These are phyloP conservation scores for Nasonia longicornis DNA, from an alignment of 1,140 invertebrate genomes.

Conservation along the genomic window DNA sequence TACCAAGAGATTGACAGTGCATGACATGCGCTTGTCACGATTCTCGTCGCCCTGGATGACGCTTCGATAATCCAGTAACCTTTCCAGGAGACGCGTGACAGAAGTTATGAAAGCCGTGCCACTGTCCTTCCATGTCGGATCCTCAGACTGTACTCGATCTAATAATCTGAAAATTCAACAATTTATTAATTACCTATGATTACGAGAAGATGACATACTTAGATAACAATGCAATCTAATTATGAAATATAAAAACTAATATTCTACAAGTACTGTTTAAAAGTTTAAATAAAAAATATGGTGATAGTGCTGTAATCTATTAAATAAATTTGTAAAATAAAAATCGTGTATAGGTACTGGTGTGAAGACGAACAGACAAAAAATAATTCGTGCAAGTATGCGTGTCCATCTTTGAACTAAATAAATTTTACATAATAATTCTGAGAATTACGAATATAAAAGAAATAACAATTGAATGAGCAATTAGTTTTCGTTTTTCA, in stretches of 20 bases:
- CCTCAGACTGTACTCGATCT: constrained; percentile 86
- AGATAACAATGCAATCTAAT: neutral
- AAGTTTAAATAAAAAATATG: neutral
- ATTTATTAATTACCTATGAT: neutral
- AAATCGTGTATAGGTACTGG: neutral
- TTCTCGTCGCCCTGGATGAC: constrained; percentile 94
- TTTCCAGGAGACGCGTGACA: constrained; percentile 88
- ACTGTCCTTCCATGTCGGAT: constrained; percentile 90
- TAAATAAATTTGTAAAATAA: neutral
- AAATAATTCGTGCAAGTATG: neutral
- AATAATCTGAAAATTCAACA: constrained; percentile 75
- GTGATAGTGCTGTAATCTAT: neutral
- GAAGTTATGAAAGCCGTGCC: constrained; percentile 92
- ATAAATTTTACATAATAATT: neutral
- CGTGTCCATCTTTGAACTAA: neutral
- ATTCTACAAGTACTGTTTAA: neutral
- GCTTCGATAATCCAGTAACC: constrained; percentile 91
- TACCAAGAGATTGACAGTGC: constrained; percentile 94
- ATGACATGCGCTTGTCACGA: constrained; percentile 94
- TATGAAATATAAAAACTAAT: too few species aligned
- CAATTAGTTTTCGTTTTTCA: constrained; percentile 2
- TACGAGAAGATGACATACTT: neutral
- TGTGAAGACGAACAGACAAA: neutral
- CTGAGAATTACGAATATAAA: neutral
- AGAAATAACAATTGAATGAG: neutral